Base-by-base conservation (phyloP, 2,888 invertebrate genomes). In the Stenichneumon culpator region DNA sequence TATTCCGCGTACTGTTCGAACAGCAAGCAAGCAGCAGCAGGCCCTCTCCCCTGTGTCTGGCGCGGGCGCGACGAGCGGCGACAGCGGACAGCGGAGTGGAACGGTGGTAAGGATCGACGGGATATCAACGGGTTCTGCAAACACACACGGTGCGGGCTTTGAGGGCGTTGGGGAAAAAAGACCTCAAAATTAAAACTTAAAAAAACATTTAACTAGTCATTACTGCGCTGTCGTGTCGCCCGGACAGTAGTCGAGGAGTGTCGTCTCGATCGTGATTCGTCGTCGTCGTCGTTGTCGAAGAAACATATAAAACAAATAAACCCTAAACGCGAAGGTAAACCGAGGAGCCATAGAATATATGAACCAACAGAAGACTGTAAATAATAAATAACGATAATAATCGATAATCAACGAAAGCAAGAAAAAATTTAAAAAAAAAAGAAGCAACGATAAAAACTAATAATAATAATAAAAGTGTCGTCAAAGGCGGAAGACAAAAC, bases 31-130 rank as follows among this genome's bases (percentile, higher is more conserved):
- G 85, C 79, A 68, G 79, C 52, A 65, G 63, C 74, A 69, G 88
- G 87, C 88, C 89, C 90, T 88, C 90, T 88, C 91, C 90, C 88
- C 89, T 90, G 89, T 89, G 88, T 87, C 88, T 88, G 90, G 89
- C 90, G 89, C 88, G 89, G 88, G 89, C 88, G 84, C 88, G 88
- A 88, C 89, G 74, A 90, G 89, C 88, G 88, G 90, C 86, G 88
- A 84, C 87, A 82, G 86, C 87, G 54, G 47, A 67, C 67, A 75
- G 67, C 57, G 54, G 77, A 70, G 78, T 74, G 65, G 60, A 57
- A 82, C 72, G 80, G 47, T 79, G 73, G 70, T 73, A 54, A 84
- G 84, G 75, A 74, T 72, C 69, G 78, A 77, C 75, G 75, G 82
- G 54, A 77, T 77, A 77, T 77, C 77, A 67, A 81, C 84, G 68